Percentiles rank a stretch among this genome's conserved stretches.
Conservation (phyloP, 2,888 invertebrate species). For the Platerodrilus igneus region DNA sequence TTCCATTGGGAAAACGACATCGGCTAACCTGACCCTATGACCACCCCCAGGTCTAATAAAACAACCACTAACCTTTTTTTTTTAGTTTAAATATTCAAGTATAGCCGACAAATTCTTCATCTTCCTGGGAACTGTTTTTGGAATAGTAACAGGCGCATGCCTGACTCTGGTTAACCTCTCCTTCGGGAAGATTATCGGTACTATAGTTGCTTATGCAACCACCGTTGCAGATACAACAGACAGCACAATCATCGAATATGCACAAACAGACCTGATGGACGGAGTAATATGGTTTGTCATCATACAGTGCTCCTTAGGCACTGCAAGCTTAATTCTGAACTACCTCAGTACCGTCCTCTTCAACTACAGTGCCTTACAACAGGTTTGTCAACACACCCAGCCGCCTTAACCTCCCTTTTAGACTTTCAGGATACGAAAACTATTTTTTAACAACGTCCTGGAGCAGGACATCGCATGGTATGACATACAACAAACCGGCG, state of each 20-base stretch:
- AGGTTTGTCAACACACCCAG: constrained; percentile 49
- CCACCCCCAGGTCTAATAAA: no score
- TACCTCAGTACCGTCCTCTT: constrained; percentile 64
- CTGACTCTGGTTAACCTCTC: constrained; percentile 65
- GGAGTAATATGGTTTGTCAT: constrained; percentile 56
- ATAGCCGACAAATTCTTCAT: constrained; percentile 56
- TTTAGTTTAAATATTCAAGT: constrained; percentile 65
- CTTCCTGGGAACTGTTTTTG: constrained; percentile 53
- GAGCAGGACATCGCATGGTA: constrained; percentile 73
- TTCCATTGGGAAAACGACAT: no score
- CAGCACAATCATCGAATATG: no score
- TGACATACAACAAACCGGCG: constrained; percentile 66
- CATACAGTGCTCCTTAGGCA: constrained; percentile 59
- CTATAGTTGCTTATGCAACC: constrained; percentile 50
- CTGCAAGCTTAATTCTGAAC: constrained; percentile 56
- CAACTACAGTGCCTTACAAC: constrained; percentile 67
- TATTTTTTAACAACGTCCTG: constrained; percentile 61
- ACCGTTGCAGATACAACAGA: neutral
- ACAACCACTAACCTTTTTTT: no score
- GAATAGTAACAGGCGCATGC: constrained; percentile 57
- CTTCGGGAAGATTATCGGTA: constrained; percentile 60
- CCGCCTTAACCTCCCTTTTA: constrained; percentile 33
- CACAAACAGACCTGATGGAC: constrained; percentile 48
- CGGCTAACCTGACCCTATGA: no score
- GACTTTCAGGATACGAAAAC: constrained; percentile 60